Conservation (phyloP, 2,113 vertebrate species). For the Argyrosomus japonicus region DNA sequence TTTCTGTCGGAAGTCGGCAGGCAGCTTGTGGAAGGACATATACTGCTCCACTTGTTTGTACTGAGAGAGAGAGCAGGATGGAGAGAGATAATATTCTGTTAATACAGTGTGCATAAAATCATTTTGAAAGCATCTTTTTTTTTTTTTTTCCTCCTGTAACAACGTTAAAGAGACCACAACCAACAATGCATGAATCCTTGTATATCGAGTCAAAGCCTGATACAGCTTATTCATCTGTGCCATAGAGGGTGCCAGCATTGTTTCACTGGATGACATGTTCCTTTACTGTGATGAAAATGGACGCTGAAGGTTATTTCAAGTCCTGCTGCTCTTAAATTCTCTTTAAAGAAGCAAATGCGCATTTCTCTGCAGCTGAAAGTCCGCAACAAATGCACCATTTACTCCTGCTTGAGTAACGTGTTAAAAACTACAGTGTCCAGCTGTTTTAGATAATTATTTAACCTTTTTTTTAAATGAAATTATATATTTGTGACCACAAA, state of each 20-base stretch:
- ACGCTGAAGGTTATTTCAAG: not conserved
- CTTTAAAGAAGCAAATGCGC: not conserved
- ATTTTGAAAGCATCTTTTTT: not conserved
- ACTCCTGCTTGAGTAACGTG: too few species aligned
- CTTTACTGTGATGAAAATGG: constrained; percentile 1
- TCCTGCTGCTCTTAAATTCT: not conserved
- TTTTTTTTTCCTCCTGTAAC: not conserved
- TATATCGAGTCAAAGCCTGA: not conserved
- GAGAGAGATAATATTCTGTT: constrained; percentile 29
- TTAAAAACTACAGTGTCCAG: not conserved
- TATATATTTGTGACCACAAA: not conserved
- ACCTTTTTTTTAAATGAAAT: not conserved
- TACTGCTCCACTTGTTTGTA: constrained; percentile 99
- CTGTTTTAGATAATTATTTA: not conserved
- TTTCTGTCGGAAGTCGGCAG: constrained; percentile 95
- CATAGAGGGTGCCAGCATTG: too few species aligned
- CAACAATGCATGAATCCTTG: not conserved
- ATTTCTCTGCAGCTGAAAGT: not conserved
- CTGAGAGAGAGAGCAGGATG: constrained; percentile 76
- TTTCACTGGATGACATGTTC: not conserved
- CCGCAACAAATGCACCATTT: not conserved
- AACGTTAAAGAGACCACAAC: not conserved
- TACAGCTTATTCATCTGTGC: not conserved
- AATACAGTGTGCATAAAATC: not conserved
- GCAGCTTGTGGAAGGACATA: constrained; percentile 99